A percentile compares a stretch with the other conserved stretches of the same genome.
Conservation (phyloP, 37 sponge, comb jelly and placozoan genomes). For the Amphimedon queenslandica region DNA sequence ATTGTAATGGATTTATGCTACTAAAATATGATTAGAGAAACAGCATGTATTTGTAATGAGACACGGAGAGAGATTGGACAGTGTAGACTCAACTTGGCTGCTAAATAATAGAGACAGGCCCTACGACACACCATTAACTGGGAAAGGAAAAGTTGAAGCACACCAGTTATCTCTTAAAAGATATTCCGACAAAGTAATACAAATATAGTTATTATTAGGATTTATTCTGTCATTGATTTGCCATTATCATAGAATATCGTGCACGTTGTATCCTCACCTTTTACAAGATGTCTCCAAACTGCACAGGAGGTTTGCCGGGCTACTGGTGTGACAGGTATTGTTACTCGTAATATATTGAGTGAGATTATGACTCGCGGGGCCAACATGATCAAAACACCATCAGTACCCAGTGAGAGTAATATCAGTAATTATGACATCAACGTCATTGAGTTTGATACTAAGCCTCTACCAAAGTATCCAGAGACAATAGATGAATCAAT, state of each 20-base stretch:
- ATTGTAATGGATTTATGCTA: neutral
- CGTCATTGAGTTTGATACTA: neutral
- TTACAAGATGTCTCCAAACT: conserved; percentile 45
- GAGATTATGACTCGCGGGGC: conserved; percentile 7
- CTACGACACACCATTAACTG: conserved; percentile 47
- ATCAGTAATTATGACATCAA: neutral
- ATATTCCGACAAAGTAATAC: conserved; percentile 25
- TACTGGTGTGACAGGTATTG: conserved; percentile 9
- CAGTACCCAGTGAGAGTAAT: conserved; percentile 19
- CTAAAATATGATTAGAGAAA: neutral
- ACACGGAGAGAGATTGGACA: conserved; percentile 41
- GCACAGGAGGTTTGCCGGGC: conserved; percentile 17
- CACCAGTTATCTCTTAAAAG: neutral
- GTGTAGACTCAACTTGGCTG: conserved; percentile 13
- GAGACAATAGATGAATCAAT: conserved; percentile 10
- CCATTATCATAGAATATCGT: conserved; percentile 2
- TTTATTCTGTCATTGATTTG: conserved; percentile 5
- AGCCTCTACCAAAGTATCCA: conserved; percentile 24
- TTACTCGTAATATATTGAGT: conserved; percentile 11
- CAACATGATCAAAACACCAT: conserved; percentile 22
- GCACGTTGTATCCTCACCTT: conserved; percentile 25
- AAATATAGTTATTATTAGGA: neutral
- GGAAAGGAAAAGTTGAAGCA: conserved; percentile 12
- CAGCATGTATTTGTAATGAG: conserved; percentile 45
- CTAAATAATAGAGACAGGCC: conserved; percentile 6